Base-by-base conservation (phyloP, 1,140 invertebrate genomes). In the Copidosoma floridanum region DNA sequence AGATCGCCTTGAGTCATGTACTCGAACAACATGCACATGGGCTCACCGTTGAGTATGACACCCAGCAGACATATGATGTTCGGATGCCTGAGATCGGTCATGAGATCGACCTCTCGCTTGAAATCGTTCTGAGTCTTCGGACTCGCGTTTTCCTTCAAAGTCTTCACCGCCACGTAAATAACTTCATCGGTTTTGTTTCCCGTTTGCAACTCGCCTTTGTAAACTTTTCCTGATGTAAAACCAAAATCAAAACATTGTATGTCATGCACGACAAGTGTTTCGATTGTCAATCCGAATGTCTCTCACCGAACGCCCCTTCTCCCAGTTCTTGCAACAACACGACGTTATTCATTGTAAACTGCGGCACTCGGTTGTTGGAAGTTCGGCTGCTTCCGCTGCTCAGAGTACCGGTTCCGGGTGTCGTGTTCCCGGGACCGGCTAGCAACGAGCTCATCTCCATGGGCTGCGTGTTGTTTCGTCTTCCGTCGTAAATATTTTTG, bases 41-140 rank as follows among this genome's bases (percentile, higher is more conserved):
- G 95, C 69, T 95, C 92, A 54, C 95, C 92, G 65, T 91, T 90
- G 46, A 94, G 83, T 48, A 94, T 90, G 3, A 98, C 94, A 0
- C 95, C 95, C 16, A 98, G 83, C 46, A 98, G 85, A 78, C 94
- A 96, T 41, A 98, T 94, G 64, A 99, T 95, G 75, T 98, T 97
- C 0, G 94, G 92, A 82, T 98, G 95, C 54, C 91, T 86, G 40
- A 99, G 80, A 75, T 97, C 94, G 0, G 93, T 91, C 85, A 98
- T 97, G 2, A 97, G 80, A 75, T 95, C 92, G 40, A 95, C 93
- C 82, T 92, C 90, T 57, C 93, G 83, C 72, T 90, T 88, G 70
- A 98, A 97, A 72, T 97, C 95, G 60, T 89, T 89, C 61, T 93
- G 89, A 1, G 94, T 94, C 82, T 97, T 97, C 1, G 88, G 84